Percentiles rank a stretch among this genome's conserved stretches.
phyloP scores from a whole-genome alignment of 2,797 vertebrate genomes.

The Coregonus suidteri region DNA sequence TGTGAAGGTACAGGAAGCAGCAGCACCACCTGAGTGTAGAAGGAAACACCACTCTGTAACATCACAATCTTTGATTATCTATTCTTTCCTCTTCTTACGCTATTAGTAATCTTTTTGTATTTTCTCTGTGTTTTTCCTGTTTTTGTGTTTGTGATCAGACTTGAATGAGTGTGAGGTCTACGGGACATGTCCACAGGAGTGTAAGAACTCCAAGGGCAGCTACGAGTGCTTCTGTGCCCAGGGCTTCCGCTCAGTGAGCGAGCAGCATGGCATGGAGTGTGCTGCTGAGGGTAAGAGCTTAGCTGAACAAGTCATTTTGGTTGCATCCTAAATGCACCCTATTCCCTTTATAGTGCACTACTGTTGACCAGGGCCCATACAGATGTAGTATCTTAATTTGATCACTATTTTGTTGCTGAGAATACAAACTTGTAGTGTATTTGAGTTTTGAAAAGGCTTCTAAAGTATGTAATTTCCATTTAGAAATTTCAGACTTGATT shows the following conservation, averaged over 20 bases:
- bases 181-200: conserved; percentile 90
- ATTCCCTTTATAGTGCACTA: too few relatives aligned
- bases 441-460: too few relatives aligned
- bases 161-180: conserved; percentile 93
- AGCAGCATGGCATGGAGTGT: conserved; percentile 84
- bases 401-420: too few relatives aligned
- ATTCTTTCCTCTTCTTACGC: background rate
- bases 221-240: conserved; percentile 94
- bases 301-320: background rate
- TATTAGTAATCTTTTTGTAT: background rate
- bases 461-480: too few relatives aligned
- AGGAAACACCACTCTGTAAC: background rate
- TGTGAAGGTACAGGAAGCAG: conserved; percentile 85
- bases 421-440: too few relatives aligned
- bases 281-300: conserved; percentile 88
- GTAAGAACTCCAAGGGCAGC: conserved; percentile 94
- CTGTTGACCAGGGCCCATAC: too few relatives aligned
- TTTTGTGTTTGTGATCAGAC: conserved; percentile 70
- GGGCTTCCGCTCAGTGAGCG: conserved; percentile 88
- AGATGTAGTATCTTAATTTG: too few relatives aligned
- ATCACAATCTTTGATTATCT: background rate
- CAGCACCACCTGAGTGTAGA: background rate
- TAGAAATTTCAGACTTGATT: too few relatives aligned
- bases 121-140: background rate
- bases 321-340: too few relatives aligned